Base-by-base conservation (phyloP, 2,113 vertebrate genomes). In the Triplophysa siluroides region DNA sequence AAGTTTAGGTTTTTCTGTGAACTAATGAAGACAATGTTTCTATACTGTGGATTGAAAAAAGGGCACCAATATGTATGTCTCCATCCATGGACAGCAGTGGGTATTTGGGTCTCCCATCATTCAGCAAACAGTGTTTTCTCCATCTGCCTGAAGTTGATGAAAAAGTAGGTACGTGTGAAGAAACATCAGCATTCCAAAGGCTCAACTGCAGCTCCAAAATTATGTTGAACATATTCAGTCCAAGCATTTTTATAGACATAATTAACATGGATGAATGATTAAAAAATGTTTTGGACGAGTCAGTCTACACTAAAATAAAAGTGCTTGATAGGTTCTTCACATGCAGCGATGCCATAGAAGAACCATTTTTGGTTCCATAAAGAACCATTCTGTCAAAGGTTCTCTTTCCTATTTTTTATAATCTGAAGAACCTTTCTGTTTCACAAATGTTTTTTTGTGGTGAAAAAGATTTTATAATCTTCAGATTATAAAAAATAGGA, bases 11-110 rank as follows among this genome's bases (percentile, higher is more conserved):
- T 85, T 88, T 58, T 86, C 87, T 80, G 78, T 90, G 65, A 91
- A 93, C 47, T 78, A 88, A 68, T 29, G 47, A 23, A 54, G 86
- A 89, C 33, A 85, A 76, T 45, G 80, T 87, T 60, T 90, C 85
- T 86, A 87, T 84, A 82, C 91, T 91, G 83, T 90, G 91, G 50
- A 93, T 91, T 23, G 92, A 91, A 87, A 93, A 93, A 1, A 87
- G 87, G 81, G 89, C 92, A 5, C 92, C 92, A 4, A 93, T 91
- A 8, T 80, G 87, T 23, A 93, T 79, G 21, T 92, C 89, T 76
- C 92, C 92, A 24, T 84, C 68, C 83, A 89, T 89, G 43, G 85
- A 90, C 41, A 93, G 66, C 47, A 92, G 71, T 13, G 92, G 90
- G n/a, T 85, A 84, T 83, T 90, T 89, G 89, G 89, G 75, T 58